Base-by-base conservation (phyloP, 2,888 invertebrate genomes). In the Cheilosia impressa region DNA sequence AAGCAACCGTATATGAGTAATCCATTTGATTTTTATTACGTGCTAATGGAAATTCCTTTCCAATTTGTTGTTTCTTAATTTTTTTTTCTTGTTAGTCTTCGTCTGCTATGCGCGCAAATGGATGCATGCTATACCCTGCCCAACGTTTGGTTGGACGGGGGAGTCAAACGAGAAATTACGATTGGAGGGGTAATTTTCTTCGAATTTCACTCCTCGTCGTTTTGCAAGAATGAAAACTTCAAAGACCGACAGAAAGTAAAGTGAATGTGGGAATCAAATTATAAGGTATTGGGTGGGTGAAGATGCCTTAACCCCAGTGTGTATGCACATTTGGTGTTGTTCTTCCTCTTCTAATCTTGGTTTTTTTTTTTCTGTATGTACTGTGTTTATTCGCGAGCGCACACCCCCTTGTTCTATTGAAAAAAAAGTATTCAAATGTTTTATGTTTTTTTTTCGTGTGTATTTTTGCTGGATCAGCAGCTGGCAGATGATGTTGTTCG, bases 1-100 rank as follows among this genome's bases (percentile, higher is more conserved):
- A 55, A 34, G 34, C 55, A 63, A 27, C 45, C 62, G 69, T 55
- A 62, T 69, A 75, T 81, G 81, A 81, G 75, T 81, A 75, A 75
- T 65, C 71, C 69, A 60, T 84, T 75, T 58, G 53, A 69, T 53
- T 84, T 83, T 84, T 79, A 84, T 78, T 79, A 71, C 72, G 63
- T 84, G 79, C 79, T 79, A 84, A 84, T 84, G 83, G 79, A 79
- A 84, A 79, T 79, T 84, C 52, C 78, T 60, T 58, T 69, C n/a
- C 43, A 62, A 69, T 66, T 82, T 83, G 78, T 83, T 83, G 73
- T 73, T 78, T 68, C 63, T 52, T 43, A 77, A 69, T 65, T 66
- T 27, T 13, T 66, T 38, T 34, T 41, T 31, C 6, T 31, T 1
- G 27, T 4, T 57, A 50, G 22, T 58, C 47, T 58, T 31, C 69